phyloP scores from a whole-genome alignment of 1,140 invertebrate genomes.

The Ptiloglossa arizonensis region DNA sequence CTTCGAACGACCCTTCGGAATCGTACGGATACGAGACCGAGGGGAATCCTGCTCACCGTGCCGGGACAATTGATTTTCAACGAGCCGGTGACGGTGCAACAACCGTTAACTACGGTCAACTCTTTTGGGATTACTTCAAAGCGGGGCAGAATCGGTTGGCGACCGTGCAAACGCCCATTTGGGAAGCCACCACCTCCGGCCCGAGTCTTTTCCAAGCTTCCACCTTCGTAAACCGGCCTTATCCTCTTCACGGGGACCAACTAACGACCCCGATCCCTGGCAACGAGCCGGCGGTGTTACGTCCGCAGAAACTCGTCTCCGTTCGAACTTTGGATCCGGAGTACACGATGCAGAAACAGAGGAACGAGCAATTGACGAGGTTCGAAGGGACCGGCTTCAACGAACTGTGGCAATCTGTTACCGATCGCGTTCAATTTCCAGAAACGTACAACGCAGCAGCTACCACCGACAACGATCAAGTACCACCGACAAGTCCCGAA shows the following conservation, averaged over 20 bases:
- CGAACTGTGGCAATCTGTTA: background rate
- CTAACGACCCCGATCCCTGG: conserved; percentile 32
- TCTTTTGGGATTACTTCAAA: conserved; percentile 72
- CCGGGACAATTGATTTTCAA: background rate
- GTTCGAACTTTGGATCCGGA: background rate
- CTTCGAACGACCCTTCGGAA: background rate
- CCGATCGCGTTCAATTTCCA: too few species aligned
- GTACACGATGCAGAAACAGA: background rate
- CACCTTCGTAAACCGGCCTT: conserved; percentile 35
- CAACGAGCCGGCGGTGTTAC: background rate
- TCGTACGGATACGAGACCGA: background rate
- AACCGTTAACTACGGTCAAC: conserved; percentile 50
- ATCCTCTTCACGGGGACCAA: conserved; percentile 25
- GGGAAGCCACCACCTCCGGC: conserved; percentile 23
- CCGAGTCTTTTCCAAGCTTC: conserved; percentile 12
- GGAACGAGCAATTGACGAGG: background rate
- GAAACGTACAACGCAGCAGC: background rate
- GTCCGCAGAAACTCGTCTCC: background rate
- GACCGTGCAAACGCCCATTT: background rate
- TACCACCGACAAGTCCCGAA: background rate
- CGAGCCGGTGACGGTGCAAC: conserved; percentile 18
- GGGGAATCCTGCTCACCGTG: background rate
- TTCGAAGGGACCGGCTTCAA: background rate
- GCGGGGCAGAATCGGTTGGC: conserved; percentile 50
- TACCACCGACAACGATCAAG: background rate